Percentiles rank a stretch among this genome's conserved stretches.
Evolutionary conservation across 2,797 vertebrate species (phyloP).

Genomic region (Enteromius viviparus): DNA sequence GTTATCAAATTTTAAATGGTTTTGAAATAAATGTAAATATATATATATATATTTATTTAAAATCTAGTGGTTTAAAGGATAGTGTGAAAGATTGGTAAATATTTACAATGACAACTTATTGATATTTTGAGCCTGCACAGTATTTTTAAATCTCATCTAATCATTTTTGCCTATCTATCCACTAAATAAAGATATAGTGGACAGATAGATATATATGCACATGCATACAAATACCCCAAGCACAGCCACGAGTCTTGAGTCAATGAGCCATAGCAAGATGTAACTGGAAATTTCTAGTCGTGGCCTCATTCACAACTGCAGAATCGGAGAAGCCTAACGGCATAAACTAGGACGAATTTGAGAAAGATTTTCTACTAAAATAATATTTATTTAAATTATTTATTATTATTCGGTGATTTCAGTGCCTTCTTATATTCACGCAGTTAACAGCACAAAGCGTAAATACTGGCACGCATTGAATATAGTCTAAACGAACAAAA

Average conservation of each 20-base stretch:
- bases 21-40: neutral
- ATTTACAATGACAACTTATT: neutral
- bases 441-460: neutral
- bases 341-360: neutral
- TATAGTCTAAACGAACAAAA: neutral
- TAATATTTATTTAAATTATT: too few species aligned
- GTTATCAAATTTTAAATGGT: neutral
- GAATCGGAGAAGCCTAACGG: neutral
- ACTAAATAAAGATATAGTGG: neutral
- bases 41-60: neutral
- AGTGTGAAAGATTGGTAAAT: neutral
- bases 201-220: neutral
- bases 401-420: neutral
- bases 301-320: neutral
- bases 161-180: neutral
- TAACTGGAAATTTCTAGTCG: conserved; percentile 37
- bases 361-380: too few species aligned
- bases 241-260: conserved; percentile 1
- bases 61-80: neutral
- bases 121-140: neutral
- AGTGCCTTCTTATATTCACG: neutral
- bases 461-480: neutral
- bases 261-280: neutral
- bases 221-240: neutral
- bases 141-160: neutral